Base-by-base conservation (phyloP, 2,888 invertebrate species). In the Lasioglossum figueresi region DNA sequence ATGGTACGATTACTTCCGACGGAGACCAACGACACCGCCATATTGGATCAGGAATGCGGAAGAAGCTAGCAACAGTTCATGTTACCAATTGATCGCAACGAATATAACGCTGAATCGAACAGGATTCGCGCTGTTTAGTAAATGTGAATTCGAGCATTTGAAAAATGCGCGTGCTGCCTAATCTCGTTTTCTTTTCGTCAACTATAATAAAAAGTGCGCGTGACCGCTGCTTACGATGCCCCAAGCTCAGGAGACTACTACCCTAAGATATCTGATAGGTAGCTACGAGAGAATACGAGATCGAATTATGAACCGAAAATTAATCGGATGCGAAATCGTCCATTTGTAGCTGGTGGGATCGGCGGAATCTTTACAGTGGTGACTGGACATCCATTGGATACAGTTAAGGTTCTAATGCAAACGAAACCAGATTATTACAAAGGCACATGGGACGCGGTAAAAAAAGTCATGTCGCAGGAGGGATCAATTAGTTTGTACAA, bases 331-430 rank as follows among this genome's bases (percentile, higher is more conserved):
- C 19, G 27, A 88, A 63, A 88, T 87, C 23, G 23, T 73, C 5
- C 23, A 23, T 48, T 73, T 73, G 34, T 23, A 73, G 73, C 73
- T 40, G 97, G 97, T 63, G 96, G 96, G 66, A 95, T 96, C 90
- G 96, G 96, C 56, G 96, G 96, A 45, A 94, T 96, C 79, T 96
- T 96, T 79, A 95, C 96, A 23, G 96, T 97, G 16, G 91, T 96
- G 45, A 95, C 95, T 31, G 96, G 96, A 2, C 96, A 97, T 93
- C 96, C 96, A 6, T 95, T 97, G 82, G 96, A 97, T 91, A 97
- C 96, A 4, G 95, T 85, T 96, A 93, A 91, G 96, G 96, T 96
- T 14, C 94, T 96, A 59, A 93, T 96, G 52, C 96, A 97, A 93
- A 96, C 96, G 12, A 96, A 96, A 96, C 96, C 96, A 5, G 94